These are phyloP conservation scores for Hyppa rectilinea DNA, from an alignment of 2,888 invertebrate genomes.

Conservation along the genomic window DNA sequence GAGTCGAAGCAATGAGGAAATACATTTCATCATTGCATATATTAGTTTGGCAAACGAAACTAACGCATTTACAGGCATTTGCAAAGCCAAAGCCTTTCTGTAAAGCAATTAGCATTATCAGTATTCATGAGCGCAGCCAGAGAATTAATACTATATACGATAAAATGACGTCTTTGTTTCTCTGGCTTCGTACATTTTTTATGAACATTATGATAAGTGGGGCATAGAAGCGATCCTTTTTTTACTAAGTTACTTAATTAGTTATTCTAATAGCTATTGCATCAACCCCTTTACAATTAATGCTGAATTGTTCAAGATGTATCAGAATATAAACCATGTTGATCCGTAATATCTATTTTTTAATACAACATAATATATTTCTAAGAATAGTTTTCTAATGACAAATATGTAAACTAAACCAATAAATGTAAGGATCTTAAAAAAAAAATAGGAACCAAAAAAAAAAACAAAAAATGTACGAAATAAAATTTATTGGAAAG, in stretches of 20 bases:
- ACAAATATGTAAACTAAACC: not conserved
- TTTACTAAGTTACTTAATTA: slow-evolving; percentile 19
- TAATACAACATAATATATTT: slow-evolving; percentile 30
- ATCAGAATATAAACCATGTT: slow-evolving; percentile 47
- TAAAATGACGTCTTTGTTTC: slow-evolving; percentile 15
- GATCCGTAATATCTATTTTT: slow-evolving; percentile 40
- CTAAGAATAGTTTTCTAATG: slow-evolving; percentile 8
- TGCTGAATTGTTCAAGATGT: slow-evolving; percentile 20
- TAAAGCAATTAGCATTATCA: slow-evolving; percentile 34
- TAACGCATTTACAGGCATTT: slow-evolving; percentile 42
- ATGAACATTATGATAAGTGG: slow-evolving; percentile 34
- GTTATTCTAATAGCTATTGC: slow-evolving; percentile 48
- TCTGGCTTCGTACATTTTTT: slow-evolving; percentile 16
- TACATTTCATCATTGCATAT: slow-evolving; percentile 14
- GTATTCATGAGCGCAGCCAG: slow-evolving; percentile 28
- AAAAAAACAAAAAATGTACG: slow-evolving; percentile 77
- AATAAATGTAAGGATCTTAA: not conserved
- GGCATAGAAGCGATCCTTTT: slow-evolving; percentile 42
- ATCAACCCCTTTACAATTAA: slow-evolving; percentile 34
- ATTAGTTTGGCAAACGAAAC: slow-evolving; percentile 46
- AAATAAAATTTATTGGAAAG: slow-evolving; percentile 86
- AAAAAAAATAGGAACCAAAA: slow-evolving; percentile 52
- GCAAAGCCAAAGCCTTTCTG: slow-evolving; percentile 12
- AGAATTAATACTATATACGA: slow-evolving; percentile 4
- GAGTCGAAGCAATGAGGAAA: slow-evolving; percentile 41